Conservation (phyloP, 1,140 invertebrate genomes). For the Arion vulgaris region DNA sequence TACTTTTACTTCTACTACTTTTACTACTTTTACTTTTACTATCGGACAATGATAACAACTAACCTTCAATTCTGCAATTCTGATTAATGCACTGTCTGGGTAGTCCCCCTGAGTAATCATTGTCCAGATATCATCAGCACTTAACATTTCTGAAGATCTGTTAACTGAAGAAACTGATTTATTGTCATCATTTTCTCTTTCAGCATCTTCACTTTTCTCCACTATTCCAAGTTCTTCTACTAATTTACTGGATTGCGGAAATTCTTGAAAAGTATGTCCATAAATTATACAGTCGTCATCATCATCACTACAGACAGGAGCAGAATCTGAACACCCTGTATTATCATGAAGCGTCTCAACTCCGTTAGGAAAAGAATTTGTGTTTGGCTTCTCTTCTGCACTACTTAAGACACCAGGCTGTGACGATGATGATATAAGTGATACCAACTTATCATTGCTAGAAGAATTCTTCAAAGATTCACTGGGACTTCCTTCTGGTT, state of each 20-base stretch:
- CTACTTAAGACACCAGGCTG: not conserved
- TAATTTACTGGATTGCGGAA: not conserved
- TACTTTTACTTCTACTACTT: too few relatives aligned
- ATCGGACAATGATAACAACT: too few relatives aligned
- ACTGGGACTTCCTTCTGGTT: not conserved
- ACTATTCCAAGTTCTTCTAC: slow-evolving; percentile 7
- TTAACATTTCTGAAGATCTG: not conserved
- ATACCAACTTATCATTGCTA: not conserved
- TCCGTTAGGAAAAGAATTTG: not conserved
- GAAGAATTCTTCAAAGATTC: not conserved
- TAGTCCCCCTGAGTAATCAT: not conserved
- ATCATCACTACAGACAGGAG: slow-evolving; percentile 10
- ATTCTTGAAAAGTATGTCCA: not conserved
- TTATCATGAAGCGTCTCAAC: not conserved
- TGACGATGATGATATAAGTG: not conserved
- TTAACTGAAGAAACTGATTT: not conserved
- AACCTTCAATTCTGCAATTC: slow-evolving; percentile 28
- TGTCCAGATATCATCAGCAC: not conserved
- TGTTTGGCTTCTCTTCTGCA: not conserved
- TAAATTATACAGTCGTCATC: slow-evolving; percentile 39
- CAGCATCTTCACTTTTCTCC: not conserved
- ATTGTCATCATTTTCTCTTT: not conserved
- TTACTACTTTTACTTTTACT: too few relatives aligned
- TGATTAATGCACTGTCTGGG: not conserved
- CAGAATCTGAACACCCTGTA: not conserved